Base-by-base conservation (phyloP, 2,113 vertebrate genomes). In the Heterotis niloticus region DNA sequence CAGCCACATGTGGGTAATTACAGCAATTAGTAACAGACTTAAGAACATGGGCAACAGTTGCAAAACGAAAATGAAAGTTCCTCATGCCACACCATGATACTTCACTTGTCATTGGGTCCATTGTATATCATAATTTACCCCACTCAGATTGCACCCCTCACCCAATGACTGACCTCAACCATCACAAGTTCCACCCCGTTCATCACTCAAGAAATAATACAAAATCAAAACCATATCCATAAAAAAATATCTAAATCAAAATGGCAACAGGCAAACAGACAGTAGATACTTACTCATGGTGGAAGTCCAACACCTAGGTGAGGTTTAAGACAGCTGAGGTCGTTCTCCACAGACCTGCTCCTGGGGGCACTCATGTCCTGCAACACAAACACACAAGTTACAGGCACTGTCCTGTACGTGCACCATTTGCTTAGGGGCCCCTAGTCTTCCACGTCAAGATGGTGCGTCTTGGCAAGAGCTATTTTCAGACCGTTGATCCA, bases 331-430 rank as follows among this genome's bases (percentile, higher is more conserved):
- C 60, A 76, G 62, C 10, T 52, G 62, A 76, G 75, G 62, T 65
- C 24, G 14, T 65, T 76, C 29, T 64, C 62, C 60, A 52, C 75
- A 52, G n/a, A 24, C n/a, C 75, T 34, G 10, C 67, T 71, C 52
- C 77, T 71, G 29, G n/a, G 51, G 77, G 67, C 77, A 70, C 26
- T 71, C 77, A 78, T 78, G 77, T 60, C 74, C 74, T 75, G 59
- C 5, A 18, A 10, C 57, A 29, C 20, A 64, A 64, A 65, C 75
- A 64, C 29, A 75, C 59, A 64, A 4, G 74, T 64, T 1, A 75
- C 24, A n/a, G 7, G 13, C 1, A 1, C 5, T 5, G 23, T 52
- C 13, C 71, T 26, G 68, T 29, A 14, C 34, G 10, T 44, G n/a
- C 34, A 34, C 3, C 34, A 4, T 44, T 44, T 44, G 3, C 34